Evolutionary conservation across 2,888 invertebrate genomes (phyloP).

Genomic region (Chloroclystis v-ata): DNA sequence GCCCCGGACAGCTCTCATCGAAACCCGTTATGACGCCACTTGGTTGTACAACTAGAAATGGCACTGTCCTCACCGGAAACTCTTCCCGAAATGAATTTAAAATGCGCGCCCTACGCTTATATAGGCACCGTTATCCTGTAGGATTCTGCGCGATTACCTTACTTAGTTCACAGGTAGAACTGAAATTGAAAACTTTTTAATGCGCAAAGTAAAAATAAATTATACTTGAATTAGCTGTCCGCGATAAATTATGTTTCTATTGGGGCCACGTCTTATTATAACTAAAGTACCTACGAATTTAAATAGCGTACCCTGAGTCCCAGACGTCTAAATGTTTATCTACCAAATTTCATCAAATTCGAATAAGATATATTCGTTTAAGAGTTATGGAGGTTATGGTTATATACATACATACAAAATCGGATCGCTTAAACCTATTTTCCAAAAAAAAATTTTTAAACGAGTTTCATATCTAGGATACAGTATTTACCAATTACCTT

Average conservation of each 20-base stretch:
- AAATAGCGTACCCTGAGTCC: too few relatives aligned
- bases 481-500: not conserved
- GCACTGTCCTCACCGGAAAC: slow-evolving; percentile 4
- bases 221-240: too few relatives aligned
- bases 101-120: slow-evolving; percentile 13
- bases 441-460: too few relatives aligned
- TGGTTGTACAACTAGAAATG: slow-evolving; percentile 3
- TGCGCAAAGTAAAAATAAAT: not conserved
- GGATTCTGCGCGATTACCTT: slow-evolving; percentile 2
- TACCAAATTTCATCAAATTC: too few relatives aligned
- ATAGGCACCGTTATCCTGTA: slow-evolving; percentile 9
- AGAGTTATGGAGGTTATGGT: too few relatives aligned
- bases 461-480: too few relatives aligned
- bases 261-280: too few relatives aligned
- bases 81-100: slow-evolving; percentile 12
- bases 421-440: too few relatives aligned
- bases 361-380: too few relatives aligned
- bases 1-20: slow-evolving; percentile 22
- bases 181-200: slow-evolving; percentile 4
- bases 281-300: too few relatives aligned
- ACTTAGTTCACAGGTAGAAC: not conserved
- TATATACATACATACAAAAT: too few relatives aligned
- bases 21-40: not conserved
- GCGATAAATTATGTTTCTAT: not conserved
- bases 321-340: too few relatives aligned